A percentile compares a stretch with the other conserved stretches of the same genome.
phyloP scores from a whole-genome alignment of 2,797 vertebrate species.

The Pteronotus mesoamericanus region DNA sequence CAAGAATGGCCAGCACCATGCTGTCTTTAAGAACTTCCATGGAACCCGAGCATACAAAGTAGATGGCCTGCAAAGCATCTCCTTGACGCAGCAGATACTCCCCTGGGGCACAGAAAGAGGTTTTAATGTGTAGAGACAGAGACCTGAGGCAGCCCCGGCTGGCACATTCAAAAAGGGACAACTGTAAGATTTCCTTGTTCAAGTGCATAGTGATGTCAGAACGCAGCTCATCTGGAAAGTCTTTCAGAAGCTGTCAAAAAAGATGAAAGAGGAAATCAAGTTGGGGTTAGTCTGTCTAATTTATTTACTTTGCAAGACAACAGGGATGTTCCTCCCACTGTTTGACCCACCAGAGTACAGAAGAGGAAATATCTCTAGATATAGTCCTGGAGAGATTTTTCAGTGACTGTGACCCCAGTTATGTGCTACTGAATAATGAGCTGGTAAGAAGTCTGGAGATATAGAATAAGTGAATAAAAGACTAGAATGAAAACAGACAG shows the following conservation, averaged over 20 bases:
- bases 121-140: constrained; percentile 98
- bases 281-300: background rate
- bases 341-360: background rate
- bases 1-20: constrained; percentile 96
- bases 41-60: constrained; percentile 97
- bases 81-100: constrained; percentile 97
- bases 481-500: background rate
- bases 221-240: constrained; percentile 97
- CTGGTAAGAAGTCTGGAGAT: background rate
- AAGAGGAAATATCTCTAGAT: background rate
- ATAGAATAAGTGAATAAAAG: background rate
- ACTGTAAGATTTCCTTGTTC: constrained; percentile 98
- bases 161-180: constrained; percentile 94
- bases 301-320: background rate
- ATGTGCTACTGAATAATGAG: background rate
- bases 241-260: constrained; percentile 91
- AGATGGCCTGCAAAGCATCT: constrained; percentile 96
- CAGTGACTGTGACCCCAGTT: background rate
- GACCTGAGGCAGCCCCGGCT: constrained; percentile 97
- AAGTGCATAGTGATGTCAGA: constrained; percentile 99
- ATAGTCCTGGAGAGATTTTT: background rate
- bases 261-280: background rate
- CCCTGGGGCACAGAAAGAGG: constrained; percentile 97
- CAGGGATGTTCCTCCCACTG: background rate
- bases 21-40: constrained; percentile 98